Evolutionary conservation across 1,140 invertebrate species (phyloP).

Genomic region (Whitmania pigra): DNA sequence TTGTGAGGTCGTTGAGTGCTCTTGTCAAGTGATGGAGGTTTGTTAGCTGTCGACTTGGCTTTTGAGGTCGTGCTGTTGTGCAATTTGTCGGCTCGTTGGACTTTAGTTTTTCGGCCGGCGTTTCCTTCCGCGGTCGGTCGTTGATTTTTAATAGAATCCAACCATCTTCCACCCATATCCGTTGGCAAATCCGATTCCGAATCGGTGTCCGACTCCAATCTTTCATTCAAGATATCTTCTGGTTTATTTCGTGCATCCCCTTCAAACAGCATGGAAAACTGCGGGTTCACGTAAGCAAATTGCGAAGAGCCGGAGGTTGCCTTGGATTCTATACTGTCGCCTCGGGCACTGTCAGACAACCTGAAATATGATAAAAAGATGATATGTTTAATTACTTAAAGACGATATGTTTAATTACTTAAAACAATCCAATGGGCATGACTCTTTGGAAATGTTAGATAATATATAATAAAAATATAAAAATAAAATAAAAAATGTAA

Average conservation of each 20-base stretch:
- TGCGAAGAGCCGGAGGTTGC: not conserved
- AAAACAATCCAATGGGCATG: not conserved
- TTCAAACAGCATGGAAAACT: not conserved
- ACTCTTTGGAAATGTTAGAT: not conserved
- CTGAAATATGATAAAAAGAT: not conserved
- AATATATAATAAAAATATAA: too few species aligned
- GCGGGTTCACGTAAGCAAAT: not conserved
- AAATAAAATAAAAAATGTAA: too few species aligned
- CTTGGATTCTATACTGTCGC: slow-evolving; percentile 6
- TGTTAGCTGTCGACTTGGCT: not conserved
- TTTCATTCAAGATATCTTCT: not conserved
- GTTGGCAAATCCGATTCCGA: not conserved
- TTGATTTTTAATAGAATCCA: slow-evolving; percentile 1
- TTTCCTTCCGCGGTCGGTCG: not conserved
- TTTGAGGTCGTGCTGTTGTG: not conserved
- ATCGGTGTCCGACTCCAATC: not conserved
- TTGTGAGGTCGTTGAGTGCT: not conserved
- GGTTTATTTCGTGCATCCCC: not conserved
- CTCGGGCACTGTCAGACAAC: not conserved
- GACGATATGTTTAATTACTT: not conserved
- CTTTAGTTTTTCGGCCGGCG: not conserved
- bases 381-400: not conserved
- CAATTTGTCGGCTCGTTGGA: not conserved
- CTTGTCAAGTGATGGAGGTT: not conserved
- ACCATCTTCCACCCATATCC: not conserved